phyloP scores from a whole-genome alignment of 1,140 invertebrate genomes.

The Megalonaias nervosa region DNA sequence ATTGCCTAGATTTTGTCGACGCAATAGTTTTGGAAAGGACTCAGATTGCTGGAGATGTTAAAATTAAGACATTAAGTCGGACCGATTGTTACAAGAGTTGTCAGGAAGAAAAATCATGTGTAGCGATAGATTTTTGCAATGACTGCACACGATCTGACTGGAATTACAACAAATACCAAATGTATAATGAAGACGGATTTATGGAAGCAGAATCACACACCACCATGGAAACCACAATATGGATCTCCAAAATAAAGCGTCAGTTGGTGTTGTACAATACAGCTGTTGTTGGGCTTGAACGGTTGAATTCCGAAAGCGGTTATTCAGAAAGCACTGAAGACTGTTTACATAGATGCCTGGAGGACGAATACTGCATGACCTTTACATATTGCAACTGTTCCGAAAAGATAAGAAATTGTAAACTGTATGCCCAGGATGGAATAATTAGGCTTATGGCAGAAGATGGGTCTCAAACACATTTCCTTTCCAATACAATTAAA shows the following conservation, averaged over 20 bases:
- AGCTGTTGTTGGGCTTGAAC: not conserved
- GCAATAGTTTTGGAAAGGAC: constrained; percentile 1
- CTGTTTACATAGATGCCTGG: not conserved
- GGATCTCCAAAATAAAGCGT: not conserved
- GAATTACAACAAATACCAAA: not conserved
- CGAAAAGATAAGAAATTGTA: not conserved
- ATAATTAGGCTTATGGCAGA: too few species aligned
- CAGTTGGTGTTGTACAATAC: not conserved
- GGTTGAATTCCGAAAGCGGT: not conserved
- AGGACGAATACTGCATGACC: not conserved
- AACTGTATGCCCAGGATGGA: not conserved
- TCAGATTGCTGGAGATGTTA: not conserved
- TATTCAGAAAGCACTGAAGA: too few species aligned
- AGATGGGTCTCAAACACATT: too few species aligned
- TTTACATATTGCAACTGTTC: constrained; percentile 4
- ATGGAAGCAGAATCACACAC: not conserved
- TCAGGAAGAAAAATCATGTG: not conserved
- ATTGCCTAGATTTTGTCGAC: not conserved
- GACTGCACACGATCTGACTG: not conserved
- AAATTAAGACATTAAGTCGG: not conserved
- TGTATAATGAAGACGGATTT: not conserved
- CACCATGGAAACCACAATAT: not conserved
- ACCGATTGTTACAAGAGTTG: not conserved
- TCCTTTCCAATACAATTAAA: too few species aligned
- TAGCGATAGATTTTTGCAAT: not conserved